Evolutionary conservation across 2,113 vertebrate genomes (phyloP), one percentile per base, ranked within the genome.

Genomic region (Tyrannus savana): DNA sequence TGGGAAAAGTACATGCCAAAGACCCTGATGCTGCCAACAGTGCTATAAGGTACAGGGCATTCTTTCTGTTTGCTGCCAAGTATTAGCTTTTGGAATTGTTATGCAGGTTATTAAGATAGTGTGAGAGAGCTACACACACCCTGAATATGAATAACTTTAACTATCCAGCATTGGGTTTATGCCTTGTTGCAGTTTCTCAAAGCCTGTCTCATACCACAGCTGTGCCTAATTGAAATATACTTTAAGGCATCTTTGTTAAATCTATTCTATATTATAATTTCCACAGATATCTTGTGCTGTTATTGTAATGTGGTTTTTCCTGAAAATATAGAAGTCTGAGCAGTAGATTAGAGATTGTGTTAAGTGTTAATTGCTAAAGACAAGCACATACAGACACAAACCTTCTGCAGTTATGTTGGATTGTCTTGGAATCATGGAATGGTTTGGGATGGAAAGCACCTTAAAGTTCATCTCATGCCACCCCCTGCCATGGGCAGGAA

Each of bases 1-100:
- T 99, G 95, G 99, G 99, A 23, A 98, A 98, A 90, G 99, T 99
- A 19, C 99, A 99, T 71, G 99, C 99, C 97, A 99, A 99, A 98
- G 99, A 99, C 95, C 99, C 99, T 0, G 99, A 99, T 82, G 98
- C 98, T 75, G 99, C 99, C 90, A 99, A 99, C 96, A 99, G 98
- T 56, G 98, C 98, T 24, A 98, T 99, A 97, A 99, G 99, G 99
- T 99, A 97, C 12, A 84, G 92, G 96, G 49, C 22, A 24, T 71
- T 56, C 39, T 4, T 72, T 49, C 46, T 52, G 30, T 50, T 71
- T n/a, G 41, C 69, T 73, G 46, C 46, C 76, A 33, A 69, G 52
- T 37, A 42, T 49, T 62, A 67, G 28, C 41, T 83, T 83, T 58
- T 19, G 35, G 39, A 69, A 39, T 58, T 66, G 14, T 35, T 94